Evolutionary conservation across 2,888 invertebrate species (phyloP).

Genomic region (Caradrina clavipalpis): DNA sequence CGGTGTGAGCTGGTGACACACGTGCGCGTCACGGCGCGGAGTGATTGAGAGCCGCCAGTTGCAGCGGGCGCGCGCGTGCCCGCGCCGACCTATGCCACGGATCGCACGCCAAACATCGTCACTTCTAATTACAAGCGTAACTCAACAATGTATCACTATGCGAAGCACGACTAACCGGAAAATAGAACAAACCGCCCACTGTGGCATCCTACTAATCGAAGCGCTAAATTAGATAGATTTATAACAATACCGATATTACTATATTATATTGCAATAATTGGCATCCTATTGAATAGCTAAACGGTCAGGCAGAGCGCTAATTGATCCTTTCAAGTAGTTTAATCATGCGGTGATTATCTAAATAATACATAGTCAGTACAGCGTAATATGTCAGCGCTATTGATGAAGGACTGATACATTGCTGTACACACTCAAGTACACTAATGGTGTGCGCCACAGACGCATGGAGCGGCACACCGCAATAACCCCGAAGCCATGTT

Average conservation of each 20-base stretch:
- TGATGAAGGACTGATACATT: constrained; percentile 21
- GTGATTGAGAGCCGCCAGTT: constrained; percentile 86
- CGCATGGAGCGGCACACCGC: constrained; percentile 81
- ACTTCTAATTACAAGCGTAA: constrained; percentile 84
- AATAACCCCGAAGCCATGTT: constrained; percentile 86
- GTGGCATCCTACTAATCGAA: constrained; percentile 62
- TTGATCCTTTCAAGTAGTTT: constrained; percentile 72
- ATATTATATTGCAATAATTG: constrained; percentile 58
- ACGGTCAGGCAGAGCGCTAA: constrained; percentile 66
- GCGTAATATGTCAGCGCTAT: constrained; percentile 38
- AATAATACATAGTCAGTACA: constrained; percentile 54
- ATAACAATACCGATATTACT: constrained; percentile 64
- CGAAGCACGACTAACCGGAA: constrained; percentile 65
- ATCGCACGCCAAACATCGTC: constrained; percentile 83
- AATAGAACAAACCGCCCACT: constrained; percentile 62
- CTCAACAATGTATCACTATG: constrained; percentile 80
- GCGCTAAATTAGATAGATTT: constrained; percentile 69
- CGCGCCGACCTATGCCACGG: constrained; percentile 80
- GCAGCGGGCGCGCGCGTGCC: constrained; percentile 73
- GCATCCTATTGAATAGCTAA: constrained; percentile 64
- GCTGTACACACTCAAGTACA: constrained; percentile 52
- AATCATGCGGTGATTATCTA: constrained; percentile 63
- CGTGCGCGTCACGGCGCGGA: constrained; percentile 68
- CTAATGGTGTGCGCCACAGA: constrained; percentile 62
- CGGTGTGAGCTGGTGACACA: constrained; percentile 58